A percentile compares a stretch with the other conserved stretches of the same genome.
Conservation (phyloP, 2,113 vertebrate genomes). For the Phocoena phocoena region DNA sequence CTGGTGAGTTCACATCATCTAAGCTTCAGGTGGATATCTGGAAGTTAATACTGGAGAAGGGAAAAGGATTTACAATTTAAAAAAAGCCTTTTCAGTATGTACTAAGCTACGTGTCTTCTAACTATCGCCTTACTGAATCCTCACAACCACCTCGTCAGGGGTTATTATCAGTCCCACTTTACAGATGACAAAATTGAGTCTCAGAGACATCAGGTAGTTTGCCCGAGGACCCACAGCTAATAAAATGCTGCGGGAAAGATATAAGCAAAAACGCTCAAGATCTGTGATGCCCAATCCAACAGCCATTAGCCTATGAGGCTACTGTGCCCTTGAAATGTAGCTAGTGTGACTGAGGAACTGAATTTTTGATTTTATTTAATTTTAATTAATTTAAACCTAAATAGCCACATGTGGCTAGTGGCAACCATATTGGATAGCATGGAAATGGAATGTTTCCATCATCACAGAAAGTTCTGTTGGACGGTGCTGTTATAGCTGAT, state of each 20-base stretch:
- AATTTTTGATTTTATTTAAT: not conserved
- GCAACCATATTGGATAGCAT: not conserved
- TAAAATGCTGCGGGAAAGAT: not conserved
- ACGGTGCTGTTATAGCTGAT: not conserved
- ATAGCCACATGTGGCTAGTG: not conserved
- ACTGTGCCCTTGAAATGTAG: not conserved
- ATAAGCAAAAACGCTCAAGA: not conserved
- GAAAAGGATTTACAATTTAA: not conserved
- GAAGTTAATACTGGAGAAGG: not conserved
- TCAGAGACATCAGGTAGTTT: not conserved
- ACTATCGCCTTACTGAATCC: not conserved
- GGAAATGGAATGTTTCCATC: not conserved
- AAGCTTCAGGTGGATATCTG: not conserved
- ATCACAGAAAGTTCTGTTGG: not conserved
- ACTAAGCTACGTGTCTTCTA: not conserved
- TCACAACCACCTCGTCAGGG: not conserved
- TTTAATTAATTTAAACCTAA: not conserved
- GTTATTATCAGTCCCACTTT: not conserved
- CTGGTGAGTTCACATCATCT: not conserved
- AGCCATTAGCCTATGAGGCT: not conserved
- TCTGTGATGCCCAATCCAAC: not conserved
- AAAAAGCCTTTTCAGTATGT: not conserved
- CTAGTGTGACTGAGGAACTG: not conserved
- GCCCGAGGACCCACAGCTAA: not conserved
- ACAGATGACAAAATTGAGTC: not conserved